phyloP scores from a whole-genome alignment of 2,888 invertebrate species.

The Mythimna ferrago region DNA sequence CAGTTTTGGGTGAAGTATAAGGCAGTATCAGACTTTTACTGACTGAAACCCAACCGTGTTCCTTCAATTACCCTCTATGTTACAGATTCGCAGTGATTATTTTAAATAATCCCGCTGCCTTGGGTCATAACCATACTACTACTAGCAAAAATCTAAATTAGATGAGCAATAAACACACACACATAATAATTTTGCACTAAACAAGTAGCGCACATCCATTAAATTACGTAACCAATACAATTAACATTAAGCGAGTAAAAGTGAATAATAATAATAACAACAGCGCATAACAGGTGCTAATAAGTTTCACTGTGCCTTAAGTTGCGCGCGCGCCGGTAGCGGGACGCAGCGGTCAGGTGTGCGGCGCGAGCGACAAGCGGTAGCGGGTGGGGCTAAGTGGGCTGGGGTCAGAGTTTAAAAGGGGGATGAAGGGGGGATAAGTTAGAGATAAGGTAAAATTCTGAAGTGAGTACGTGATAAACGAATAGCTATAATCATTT shows the following conservation, averaged over 20 bases:
- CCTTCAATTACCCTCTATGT: too few relatives aligned
- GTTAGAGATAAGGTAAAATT: background rate
- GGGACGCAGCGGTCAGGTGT: conserved; percentile 46
- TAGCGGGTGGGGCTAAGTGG: conserved; percentile 16
- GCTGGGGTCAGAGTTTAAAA: background rate
- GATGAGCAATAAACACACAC: background rate
- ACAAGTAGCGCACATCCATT: conserved; percentile 21
- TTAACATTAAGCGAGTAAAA: conserved; percentile 54
- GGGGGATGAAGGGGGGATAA: background rate
- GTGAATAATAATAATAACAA: conserved; percentile 57
- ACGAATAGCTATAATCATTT: too few relatives aligned
- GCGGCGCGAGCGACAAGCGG: conserved; percentile 37
- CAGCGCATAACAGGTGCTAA: conserved; percentile 62
- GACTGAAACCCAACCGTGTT: too few relatives aligned
- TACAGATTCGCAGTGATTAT: too few relatives aligned
- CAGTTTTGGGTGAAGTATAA: too few relatives aligned
- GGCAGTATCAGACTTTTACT: too few relatives aligned
- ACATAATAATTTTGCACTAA: background rate
- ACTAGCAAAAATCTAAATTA: background rate
- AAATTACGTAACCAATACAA: conserved; percentile 35
- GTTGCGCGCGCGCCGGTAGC: conserved; percentile 53
- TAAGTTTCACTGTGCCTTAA: conserved; percentile 68
- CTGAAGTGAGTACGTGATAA: too few relatives aligned
- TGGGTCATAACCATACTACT: too few relatives aligned
- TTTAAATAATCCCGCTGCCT: too few relatives aligned